These are phyloP conservation scores for Pterophyllum scalare DNA, from an alignment of 2,113 vertebrate genomes.

Conservation along the genomic window DNA sequence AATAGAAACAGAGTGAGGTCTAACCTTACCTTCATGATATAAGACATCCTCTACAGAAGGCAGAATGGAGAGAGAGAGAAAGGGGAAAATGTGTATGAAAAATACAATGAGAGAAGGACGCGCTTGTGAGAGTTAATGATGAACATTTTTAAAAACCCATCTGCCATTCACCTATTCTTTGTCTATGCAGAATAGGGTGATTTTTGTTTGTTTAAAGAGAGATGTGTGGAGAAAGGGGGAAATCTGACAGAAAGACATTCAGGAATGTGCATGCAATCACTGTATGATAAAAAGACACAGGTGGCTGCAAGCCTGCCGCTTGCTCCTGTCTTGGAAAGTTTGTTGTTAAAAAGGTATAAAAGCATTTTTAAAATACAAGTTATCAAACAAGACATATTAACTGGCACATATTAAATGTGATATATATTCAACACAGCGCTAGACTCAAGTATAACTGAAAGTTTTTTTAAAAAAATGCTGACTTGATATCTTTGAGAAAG, in stretches of 20 bases:
- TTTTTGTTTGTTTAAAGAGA: background rate
- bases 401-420: background rate
- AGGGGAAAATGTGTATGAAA: constrained; percentile 88
- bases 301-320: background rate
- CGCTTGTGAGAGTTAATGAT: constrained; percentile 65
- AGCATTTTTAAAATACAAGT: background rate
- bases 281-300: constrained; percentile 16
- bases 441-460: background rate
- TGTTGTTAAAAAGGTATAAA: background rate
- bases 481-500: background rate
- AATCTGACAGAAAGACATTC: constrained; percentile 12
- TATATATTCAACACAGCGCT: background rate
- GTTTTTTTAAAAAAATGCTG: background rate
- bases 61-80: constrained; percentile 90
- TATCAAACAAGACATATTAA: background rate
- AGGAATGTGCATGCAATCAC: constrained; percentile 18
- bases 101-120: constrained; percentile 67
- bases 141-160: constrained; percentile 51
- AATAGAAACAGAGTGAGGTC: constrained; percentile 64
- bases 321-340: background rate
- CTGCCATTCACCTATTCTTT: constrained; percentile 3
- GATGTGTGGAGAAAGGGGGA: constrained; percentile 15
- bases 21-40: constrained; percentile 99
- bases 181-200: constrained; percentile 8
- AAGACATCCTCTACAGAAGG: constrained; percentile 99